A percentile compares a stretch with the other conserved stretches of the same genome.
Conservation (phyloP, 2,797 vertebrate genomes). For the Myotis vivesi region DNA sequence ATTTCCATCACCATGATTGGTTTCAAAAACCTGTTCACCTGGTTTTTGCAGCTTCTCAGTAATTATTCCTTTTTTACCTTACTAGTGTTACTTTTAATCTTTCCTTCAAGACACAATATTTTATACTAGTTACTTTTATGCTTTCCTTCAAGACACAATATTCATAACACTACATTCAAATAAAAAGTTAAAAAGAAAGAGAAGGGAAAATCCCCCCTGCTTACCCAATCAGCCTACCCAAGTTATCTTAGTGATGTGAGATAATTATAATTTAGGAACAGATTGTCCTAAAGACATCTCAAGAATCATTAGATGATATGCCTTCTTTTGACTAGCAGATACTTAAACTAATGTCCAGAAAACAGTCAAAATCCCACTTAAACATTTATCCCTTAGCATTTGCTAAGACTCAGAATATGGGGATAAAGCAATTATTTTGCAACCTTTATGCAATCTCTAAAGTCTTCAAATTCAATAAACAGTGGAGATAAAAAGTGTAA, state of each 20-base stretch:
- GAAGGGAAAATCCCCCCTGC: background rate
- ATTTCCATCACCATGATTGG: conserved; percentile 74
- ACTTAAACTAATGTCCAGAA: conserved; percentile 18
- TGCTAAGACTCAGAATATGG: background rate
- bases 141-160: conserved; percentile 41
- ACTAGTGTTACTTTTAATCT: conserved; percentile 55
- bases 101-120: conserved; percentile 53
- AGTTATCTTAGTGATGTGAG: background rate
- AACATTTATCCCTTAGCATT: conserved; percentile 1
- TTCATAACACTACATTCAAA: conserved; percentile 27
- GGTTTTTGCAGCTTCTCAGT: conserved; percentile 80
- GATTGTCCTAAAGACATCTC: background rate
- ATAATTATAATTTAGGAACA: conserved; percentile 26
- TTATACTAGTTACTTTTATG: conserved; percentile 38
- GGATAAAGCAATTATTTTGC: background rate
- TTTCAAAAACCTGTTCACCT: conserved; percentile 83
- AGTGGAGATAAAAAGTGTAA: conserved; percentile 9
- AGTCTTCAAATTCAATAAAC: background rate
- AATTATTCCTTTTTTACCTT: conserved; percentile 73
- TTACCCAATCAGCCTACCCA: background rate
- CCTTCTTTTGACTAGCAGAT: background rate
- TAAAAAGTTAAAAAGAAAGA: background rate
- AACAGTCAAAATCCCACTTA: conserved; percentile 5
- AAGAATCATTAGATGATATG: background rate
- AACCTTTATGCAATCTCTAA: background rate